These are phyloP conservation scores for Coregonus sp. DNA, from an alignment of 2,797 vertebrate species.

Conservation along the genomic window DNA sequence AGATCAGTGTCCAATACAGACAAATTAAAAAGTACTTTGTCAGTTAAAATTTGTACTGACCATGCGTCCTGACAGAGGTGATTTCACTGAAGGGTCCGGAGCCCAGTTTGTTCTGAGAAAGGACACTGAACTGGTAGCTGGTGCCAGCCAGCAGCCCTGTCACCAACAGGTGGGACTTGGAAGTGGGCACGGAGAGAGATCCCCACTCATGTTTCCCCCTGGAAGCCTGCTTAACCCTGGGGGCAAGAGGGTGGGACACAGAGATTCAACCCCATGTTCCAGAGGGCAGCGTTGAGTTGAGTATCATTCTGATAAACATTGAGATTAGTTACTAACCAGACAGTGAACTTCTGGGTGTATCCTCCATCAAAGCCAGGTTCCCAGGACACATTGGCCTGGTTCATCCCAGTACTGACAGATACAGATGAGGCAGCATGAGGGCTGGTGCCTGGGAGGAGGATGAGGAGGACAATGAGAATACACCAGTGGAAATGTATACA, in stretches of 20 bases:
- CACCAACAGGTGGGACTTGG: slow-evolving; percentile 83
- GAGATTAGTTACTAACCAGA: slow-evolving; percentile 80
- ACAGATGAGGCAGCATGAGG: slow-evolving; percentile 86
- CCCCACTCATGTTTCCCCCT: slow-evolving; percentile 91
- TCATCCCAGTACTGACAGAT: slow-evolving; percentile 77
- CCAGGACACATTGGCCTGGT: slow-evolving; percentile 90
- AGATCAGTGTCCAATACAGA: background rate
- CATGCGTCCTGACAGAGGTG: slow-evolving; percentile 79
- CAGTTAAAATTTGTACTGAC: slow-evolving; percentile 54
- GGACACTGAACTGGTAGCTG: slow-evolving; percentile 91
- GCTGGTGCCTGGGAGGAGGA: slow-evolving; percentile 83
- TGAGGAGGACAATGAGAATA: background rate
- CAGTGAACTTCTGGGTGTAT: slow-evolving; percentile 91
- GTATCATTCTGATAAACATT: background rate
- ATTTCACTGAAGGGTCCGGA: slow-evolving; percentile 96
- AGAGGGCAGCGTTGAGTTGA: background rate
- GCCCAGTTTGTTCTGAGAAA: slow-evolving; percentile 95
- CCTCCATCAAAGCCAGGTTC: slow-evolving; percentile 93
- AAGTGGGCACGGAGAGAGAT: slow-evolving; percentile 83
- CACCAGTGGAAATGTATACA: background rate
- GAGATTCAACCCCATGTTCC: background rate
- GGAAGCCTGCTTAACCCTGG: slow-evolving; percentile 83
- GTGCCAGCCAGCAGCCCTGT: slow-evolving; percentile 82
- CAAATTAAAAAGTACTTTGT: background rate
- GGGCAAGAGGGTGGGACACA: background rate